A percentile compares a stretch with the other conserved stretches of the same genome.
These are phyloP conservation scores for Tonatia bakeri DNA, from an alignment of 2,113 vertebrate species.

Conservation along the genomic window DNA sequence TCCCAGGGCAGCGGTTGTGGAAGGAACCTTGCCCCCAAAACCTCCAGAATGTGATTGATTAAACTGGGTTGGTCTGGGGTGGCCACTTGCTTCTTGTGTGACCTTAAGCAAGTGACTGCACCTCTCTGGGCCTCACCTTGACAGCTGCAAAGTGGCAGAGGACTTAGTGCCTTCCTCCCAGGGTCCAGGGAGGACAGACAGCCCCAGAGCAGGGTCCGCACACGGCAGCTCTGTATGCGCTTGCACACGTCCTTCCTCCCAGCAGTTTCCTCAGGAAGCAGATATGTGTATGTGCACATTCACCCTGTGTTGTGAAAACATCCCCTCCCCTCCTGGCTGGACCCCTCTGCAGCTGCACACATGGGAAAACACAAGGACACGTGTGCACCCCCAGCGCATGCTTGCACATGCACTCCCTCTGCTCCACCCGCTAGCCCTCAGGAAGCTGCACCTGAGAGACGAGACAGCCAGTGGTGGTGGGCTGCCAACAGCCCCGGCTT, in stretches of 20 bases:
- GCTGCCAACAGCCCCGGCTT: neutral
- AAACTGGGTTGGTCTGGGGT: neutral
- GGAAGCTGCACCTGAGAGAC: neutral
- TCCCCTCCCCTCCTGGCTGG: neutral
- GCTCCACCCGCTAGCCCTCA: neutral
- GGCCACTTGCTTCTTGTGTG: neutral
- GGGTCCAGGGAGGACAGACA: neutral
- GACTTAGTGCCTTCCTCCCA: neutral
- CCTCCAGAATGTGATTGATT: neutral
- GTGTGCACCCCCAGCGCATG: neutral
- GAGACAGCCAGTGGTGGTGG: neutral
- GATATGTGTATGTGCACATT: neutral
- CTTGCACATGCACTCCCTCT: neutral
- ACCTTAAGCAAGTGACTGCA: neutral
- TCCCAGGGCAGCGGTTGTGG: neutral
- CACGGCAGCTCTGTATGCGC: fast-evolving
- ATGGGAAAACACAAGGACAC: neutral
- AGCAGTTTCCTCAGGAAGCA: conserved; percentile 34
- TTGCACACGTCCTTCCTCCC: neutral
- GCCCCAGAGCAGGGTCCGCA: fast-evolving
- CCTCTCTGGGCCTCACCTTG: neutral
- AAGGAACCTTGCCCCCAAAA: neutral
- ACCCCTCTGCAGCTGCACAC: neutral
- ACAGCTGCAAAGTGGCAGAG: neutral
- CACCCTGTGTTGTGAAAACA: neutral